Conservation (phyloP, 2,113 vertebrate genomes). For the Petrocephalus microphthalmus region DNA sequence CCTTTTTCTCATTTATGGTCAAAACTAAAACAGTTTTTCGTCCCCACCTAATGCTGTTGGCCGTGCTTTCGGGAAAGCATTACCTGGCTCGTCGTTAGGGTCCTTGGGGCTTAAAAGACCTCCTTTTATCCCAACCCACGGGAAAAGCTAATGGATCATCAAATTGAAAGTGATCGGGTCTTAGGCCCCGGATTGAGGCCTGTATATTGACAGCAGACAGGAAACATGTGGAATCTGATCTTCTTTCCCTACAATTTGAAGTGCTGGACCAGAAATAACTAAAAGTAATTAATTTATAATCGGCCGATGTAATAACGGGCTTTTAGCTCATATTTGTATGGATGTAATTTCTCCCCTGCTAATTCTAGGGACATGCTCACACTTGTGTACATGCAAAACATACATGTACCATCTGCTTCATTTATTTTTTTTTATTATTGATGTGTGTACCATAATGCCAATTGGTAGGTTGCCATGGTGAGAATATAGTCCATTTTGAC, state of each 20-base stretch:
- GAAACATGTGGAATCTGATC: conserved; percentile 21
- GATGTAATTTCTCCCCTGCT: not conserved
- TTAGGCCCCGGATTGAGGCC: conserved; percentile 25
- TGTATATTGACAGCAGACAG: conserved; percentile 21
- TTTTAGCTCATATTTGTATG: conserved; percentile 15
- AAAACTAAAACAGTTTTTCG: conserved; percentile 37
- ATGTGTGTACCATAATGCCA: not conserved
- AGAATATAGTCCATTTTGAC: not conserved
- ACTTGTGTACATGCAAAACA: not conserved
- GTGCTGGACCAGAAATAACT: not conserved
- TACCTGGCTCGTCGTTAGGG: conserved; percentile 43
- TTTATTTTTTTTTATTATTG: not conserved
- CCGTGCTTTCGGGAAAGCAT: conserved; percentile 43
- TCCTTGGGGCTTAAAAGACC: conserved; percentile 33
- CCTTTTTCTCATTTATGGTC: conserved; percentile 36
- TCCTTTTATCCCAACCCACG: conserved; percentile 34
- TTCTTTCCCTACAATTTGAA: not conserved
- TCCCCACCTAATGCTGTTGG: conserved; percentile 29
- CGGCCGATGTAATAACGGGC: not conserved
- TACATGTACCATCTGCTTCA: not conserved
- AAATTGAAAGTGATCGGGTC: conserved; percentile 32
- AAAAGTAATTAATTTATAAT: conserved; percentile 5
- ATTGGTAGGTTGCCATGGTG: not conserved
- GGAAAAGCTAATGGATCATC: conserved; percentile 40
- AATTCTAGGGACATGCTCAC: not conserved